Conservation (phyloP, 2,797 vertebrate species). For the Australoheros facetus region DNA sequence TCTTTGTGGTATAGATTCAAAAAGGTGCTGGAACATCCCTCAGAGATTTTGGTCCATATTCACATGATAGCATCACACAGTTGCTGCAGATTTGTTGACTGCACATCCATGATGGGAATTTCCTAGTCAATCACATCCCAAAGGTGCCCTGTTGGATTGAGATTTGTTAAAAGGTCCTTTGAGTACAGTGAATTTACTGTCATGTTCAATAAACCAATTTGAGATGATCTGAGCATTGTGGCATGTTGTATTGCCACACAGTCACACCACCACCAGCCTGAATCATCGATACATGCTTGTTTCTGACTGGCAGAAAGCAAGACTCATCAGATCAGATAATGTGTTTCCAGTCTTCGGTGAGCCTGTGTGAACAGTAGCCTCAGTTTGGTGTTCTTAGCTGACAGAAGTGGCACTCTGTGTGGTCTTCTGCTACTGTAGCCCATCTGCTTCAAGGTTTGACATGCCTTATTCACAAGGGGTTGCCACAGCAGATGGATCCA, state of each 20-base stretch:
- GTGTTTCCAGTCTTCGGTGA: too few species aligned
- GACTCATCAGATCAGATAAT: too few species aligned
- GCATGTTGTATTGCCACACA: background rate
- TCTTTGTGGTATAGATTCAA: background rate
- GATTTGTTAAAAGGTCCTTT: too few species aligned
- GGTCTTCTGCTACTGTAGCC: background rate
- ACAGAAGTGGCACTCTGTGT: background rate
- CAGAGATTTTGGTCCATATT: background rate
- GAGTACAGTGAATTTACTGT: background rate
- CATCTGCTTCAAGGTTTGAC: background rate
- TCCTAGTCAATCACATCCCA: too few species aligned
- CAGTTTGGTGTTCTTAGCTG: background rate
- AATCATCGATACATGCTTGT: background rate
- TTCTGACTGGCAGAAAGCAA: background rate
- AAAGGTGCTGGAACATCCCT: background rate
- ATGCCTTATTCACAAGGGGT: background rate
- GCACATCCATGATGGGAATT: background rate
- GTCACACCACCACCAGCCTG: too few species aligned
- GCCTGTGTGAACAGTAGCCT: background rate
- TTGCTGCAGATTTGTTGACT: background rate
- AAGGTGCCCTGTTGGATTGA: too few species aligned
- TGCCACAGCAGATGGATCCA: background rate
- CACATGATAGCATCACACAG: background rate
- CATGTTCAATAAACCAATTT: background rate
- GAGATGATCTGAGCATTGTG: background rate